Percentiles rank a stretch among this genome's conserved stretches.
These are phyloP conservation scores for Ophion ventricosus DNA, from an alignment of 2,888 invertebrate genomes.

Conservation along the genomic window DNA sequence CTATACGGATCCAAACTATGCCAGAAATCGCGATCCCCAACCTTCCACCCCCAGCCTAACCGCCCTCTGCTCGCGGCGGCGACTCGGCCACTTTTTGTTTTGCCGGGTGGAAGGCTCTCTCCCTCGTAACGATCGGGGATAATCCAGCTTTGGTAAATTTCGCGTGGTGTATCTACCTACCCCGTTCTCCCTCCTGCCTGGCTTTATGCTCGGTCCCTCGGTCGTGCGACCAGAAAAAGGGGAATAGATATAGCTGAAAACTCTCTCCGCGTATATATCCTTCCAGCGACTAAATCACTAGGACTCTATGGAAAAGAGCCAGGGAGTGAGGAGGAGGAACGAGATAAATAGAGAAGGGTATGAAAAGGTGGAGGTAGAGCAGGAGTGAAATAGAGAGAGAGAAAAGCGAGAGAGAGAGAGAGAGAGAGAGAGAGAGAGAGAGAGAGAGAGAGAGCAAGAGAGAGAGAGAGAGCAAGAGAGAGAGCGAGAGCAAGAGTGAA, in stretches of 20 bases:
- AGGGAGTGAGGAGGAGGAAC: conserved; percentile 24
- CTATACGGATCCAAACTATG: conserved; percentile 38
- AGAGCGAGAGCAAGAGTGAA: neutral
- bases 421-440: neutral
- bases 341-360: neutral
- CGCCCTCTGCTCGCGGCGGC: neutral
- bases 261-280: conserved; percentile 17
- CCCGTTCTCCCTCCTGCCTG: neutral
- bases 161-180: conserved; percentile 39
- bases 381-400: no score
- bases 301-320: conserved; percentile 10
- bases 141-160: conserved; percentile 67
- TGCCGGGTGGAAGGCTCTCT: conserved; percentile 14
- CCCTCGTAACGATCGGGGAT: conserved; percentile 52
- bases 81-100: conserved; percentile 60
- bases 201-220: conserved; percentile 5
- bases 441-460: neutral
- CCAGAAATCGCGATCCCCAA: conserved; percentile 42
- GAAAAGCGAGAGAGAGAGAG: neutral
- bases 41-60: neutral
- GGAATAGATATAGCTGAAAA: conserved; percentile 9
- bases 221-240: conserved; percentile 30
- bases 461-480: neutral
- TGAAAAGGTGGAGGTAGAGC: neutral
- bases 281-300: conserved; percentile 9